Conservation (phyloP, 1,140 invertebrate species). For the Drosophila yakuba region DNA sequence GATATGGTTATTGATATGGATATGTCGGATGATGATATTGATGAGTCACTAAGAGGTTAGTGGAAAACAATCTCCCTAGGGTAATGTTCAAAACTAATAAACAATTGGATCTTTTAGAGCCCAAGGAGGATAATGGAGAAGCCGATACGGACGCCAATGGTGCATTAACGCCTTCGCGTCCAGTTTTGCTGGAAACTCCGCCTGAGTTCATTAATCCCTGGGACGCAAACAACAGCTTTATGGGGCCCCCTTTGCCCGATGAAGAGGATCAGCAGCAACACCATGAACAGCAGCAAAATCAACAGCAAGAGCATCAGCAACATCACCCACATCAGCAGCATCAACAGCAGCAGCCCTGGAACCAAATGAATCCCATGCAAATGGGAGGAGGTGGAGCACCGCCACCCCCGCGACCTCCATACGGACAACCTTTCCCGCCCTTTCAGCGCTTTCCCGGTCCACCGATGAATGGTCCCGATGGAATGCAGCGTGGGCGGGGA, state of each 20-base stretch:
- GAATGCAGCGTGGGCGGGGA: slow-evolving; percentile 61
- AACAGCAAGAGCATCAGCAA: slow-evolving; percentile 35
- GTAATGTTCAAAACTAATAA: not conserved
- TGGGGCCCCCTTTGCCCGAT: slow-evolving; percentile 49
- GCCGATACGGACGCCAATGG: slow-evolving; percentile 59
- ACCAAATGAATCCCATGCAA: slow-evolving; percentile 67
- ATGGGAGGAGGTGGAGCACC: slow-evolving; percentile 37
- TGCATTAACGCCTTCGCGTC: slow-evolving; percentile 46
- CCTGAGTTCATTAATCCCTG: slow-evolving; percentile 67
- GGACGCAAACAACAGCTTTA: slow-evolving; percentile 63
- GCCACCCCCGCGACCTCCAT: slow-evolving; percentile 69
- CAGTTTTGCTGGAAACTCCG: slow-evolving; percentile 75
- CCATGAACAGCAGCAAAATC: slow-evolving; percentile 43
- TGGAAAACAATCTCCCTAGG: not conserved
- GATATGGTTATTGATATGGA: slow-evolving; percentile 90
- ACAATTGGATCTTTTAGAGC: slow-evolving; percentile 36
- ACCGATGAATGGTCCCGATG: slow-evolving; percentile 57
- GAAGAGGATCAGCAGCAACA: slow-evolving; percentile 51
- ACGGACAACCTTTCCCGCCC: slow-evolving; percentile 43
- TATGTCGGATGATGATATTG: slow-evolving; percentile 89
- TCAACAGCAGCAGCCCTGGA: slow-evolving; percentile 57
- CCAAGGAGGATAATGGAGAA: slow-evolving; percentile 39
- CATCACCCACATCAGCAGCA: slow-evolving; percentile 48
- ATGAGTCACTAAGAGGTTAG: slow-evolving; percentile 77
- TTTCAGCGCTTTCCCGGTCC: slow-evolving; percentile 59